Conservation (phyloP, 2,888 invertebrate genomes). For the Antheraea yamamai region DNA sequence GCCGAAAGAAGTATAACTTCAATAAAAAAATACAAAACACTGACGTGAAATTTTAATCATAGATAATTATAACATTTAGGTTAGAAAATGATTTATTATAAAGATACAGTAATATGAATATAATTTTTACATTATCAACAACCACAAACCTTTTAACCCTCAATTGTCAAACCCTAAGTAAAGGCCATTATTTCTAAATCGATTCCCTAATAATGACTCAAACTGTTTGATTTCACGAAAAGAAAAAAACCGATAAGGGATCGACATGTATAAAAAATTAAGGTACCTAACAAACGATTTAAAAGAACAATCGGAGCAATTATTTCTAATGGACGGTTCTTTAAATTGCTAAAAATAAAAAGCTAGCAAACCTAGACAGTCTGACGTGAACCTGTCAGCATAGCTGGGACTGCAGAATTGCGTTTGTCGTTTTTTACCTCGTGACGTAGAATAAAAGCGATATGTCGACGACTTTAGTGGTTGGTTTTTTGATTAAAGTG, state of each 20-base stretch:
- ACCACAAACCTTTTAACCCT: background rate
- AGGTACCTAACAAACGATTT: background rate
- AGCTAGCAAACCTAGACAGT: conserved; percentile 3
- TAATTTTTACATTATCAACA: background rate
- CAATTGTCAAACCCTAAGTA: background rate
- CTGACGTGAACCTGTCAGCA: background rate
- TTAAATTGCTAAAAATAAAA: conserved; percentile 27
- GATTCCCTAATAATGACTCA: background rate
- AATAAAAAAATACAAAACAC: no score
- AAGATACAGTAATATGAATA: background rate
- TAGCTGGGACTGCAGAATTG: conserved; percentile 35
- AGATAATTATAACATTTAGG: background rate
- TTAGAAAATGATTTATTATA: background rate
- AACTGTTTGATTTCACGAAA: background rate
- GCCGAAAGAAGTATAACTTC: no score
- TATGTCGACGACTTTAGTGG: background rate
- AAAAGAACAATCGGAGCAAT: conserved; percentile 40
- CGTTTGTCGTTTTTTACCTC: conserved; percentile 16
- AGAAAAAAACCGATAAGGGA: background rate
- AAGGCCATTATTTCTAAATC: background rate
- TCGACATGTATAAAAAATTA: conserved; percentile 3
- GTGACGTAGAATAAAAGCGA: background rate
- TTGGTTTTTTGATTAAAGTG: background rate
- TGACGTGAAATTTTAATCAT: background rate
- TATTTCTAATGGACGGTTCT: conserved; percentile 43